Evolutionary conservation across 2,888 invertebrate species (phyloP).

Genomic region (Protula sp.): DNA sequence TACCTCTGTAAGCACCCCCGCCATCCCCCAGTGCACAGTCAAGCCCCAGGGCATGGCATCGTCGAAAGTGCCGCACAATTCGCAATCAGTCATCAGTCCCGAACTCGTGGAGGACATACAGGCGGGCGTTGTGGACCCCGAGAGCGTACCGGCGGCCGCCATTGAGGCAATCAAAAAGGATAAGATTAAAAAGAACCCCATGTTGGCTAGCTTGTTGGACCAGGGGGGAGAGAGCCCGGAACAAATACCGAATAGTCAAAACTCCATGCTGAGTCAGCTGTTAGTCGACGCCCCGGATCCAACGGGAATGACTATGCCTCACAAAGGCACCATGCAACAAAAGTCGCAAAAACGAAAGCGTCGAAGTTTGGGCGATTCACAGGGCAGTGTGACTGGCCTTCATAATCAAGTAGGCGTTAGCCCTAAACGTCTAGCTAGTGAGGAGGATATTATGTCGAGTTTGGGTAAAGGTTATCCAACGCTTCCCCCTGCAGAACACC

Average conservation of each 20-base stretch:
- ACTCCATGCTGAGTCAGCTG: not conserved
- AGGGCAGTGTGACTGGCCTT: not conserved
- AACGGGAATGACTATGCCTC: not conserved
- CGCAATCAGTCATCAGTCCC: not conserved
- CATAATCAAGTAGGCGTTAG: not conserved
- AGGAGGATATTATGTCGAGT: not conserved
- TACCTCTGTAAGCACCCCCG: not conserved
- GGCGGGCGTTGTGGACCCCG: not conserved
- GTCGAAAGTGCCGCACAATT: not conserved
- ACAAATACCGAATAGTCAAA: not conserved
- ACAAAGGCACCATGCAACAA: not conserved
- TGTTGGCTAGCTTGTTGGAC: constrained; percentile 46
- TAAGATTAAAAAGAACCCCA: constrained; percentile 36
- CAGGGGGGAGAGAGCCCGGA: constrained; percentile 23
- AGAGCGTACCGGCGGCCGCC: not conserved
- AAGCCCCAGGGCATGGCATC: not conserved
- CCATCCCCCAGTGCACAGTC: not conserved
- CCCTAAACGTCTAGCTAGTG: not conserved
- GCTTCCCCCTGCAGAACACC: not conserved
- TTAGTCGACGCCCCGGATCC: not conserved
- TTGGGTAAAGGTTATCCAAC: not conserved
- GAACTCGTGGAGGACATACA: not conserved
- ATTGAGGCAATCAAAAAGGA: constrained; percentile 12
- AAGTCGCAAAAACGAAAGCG: not conserved
- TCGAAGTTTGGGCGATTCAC: not conserved